phyloP scores from a whole-genome alignment of 1,140 invertebrate species.

The Diabrotica virgifera region DNA sequence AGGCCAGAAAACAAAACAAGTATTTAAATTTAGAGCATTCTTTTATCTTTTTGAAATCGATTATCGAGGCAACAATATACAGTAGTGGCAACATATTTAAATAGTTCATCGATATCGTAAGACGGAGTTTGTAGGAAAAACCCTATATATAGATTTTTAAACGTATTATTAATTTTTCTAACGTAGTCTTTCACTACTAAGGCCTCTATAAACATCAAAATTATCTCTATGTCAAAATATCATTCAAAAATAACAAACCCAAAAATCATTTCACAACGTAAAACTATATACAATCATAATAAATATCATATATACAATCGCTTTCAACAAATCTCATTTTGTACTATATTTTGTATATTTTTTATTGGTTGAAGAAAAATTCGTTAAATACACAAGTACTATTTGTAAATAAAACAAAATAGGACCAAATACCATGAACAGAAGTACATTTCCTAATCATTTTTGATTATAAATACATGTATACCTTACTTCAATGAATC shows the following conservation, averaged over 20 bases:
- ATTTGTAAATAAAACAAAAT: conserved; percentile 1
- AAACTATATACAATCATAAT: conserved; percentile 27
- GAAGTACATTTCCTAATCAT: conserved; percentile 13
- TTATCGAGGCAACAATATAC: no score
- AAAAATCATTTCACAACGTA: conserved; percentile 11
- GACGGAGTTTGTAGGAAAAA: not conserved
- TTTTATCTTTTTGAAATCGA: no score
- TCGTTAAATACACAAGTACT: conserved; percentile 16
- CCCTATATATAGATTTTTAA: not conserved
- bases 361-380: conserved; percentile 11
- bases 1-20: no score
- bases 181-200: conserved; percentile 15
- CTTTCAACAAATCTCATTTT: conserved; percentile 24
- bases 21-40: no score
- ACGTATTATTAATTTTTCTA: conserved; percentile 3
- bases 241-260: conserved; percentile 8
- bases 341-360: conserved; percentile 30
- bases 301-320: conserved; percentile 24
- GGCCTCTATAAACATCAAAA: conserved; percentile 18
- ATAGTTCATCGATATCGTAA: no score
- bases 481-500: not conserved
- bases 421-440: conserved; percentile 17
- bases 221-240: not conserved
- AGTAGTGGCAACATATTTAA: no score
- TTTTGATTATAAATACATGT: conserved; percentile 3